Evolutionary conservation across 2,113 vertebrate species (phyloP).

Genomic region (Megaceryle maxima): DNA sequence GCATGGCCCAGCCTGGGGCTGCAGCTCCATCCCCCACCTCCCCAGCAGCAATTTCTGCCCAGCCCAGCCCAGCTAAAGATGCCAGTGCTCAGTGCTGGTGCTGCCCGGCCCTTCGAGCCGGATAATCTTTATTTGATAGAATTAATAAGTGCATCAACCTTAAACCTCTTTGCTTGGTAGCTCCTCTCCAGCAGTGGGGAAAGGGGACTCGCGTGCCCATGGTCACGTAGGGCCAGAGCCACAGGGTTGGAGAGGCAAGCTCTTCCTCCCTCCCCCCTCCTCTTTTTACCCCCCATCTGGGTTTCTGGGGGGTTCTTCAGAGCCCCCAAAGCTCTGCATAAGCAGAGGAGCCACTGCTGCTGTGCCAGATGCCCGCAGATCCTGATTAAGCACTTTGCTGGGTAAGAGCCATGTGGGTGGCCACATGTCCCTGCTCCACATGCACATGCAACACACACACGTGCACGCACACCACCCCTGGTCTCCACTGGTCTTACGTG

Average conservation of each 20-base stretch:
- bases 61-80: not conserved
- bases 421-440: not conserved
- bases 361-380: not conserved
- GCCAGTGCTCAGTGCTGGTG: not conserved
- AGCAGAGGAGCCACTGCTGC: rapidly evolving
- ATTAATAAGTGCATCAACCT: not conserved
- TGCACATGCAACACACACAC: not conserved
- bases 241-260: not conserved
- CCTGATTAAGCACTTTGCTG: not conserved
- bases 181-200: not conserved
- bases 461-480: not conserved
- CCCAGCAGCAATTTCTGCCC: not conserved
- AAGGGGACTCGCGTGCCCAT: not conserved
- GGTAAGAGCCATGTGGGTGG: not conserved
- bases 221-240: not conserved
- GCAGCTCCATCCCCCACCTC: not conserved
- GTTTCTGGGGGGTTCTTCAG: not conserved
- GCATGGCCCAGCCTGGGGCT: not conserved
- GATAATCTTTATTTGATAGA: not conserved
- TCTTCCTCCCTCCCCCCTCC: no score
- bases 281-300: rapidly evolving
- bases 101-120: not conserved
- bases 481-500: not conserved
- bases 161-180: not conserved
- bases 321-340: not conserved